A percentile compares a stretch with the other conserved stretches of the same genome.
These are phyloP conservation scores for Peromyscus melanophrys DNA, from an alignment of 2,797 vertebrate species.

Conservation along the genomic window DNA sequence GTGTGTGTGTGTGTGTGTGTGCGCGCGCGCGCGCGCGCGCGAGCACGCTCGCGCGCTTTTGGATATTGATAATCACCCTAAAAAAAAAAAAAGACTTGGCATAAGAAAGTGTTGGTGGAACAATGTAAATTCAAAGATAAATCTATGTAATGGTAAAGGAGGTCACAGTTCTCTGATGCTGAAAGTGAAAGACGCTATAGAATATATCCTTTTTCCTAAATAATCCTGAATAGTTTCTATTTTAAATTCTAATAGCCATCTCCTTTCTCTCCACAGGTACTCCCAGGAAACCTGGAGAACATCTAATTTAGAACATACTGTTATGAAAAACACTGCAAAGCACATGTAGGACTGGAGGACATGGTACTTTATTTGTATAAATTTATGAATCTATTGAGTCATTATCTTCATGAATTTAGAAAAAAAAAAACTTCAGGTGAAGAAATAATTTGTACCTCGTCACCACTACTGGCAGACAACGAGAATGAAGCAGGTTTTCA, in stretches of 20 bases:
- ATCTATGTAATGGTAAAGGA: slow-evolving; percentile 3
- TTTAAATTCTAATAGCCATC: slow-evolving; percentile 39
- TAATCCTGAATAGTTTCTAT: slow-evolving; percentile 47
- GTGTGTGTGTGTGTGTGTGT: background rate
- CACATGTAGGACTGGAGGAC: background rate
- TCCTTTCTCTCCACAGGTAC: slow-evolving; percentile 3
- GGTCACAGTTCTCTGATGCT: background rate
- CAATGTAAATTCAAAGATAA: slow-evolving; percentile 67
- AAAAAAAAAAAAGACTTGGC: background rate
- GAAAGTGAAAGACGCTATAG: slow-evolving; percentile 60
- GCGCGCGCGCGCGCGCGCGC: background rate
- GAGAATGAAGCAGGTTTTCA: slow-evolving; percentile 58
- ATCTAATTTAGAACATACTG: slow-evolving; percentile 64
- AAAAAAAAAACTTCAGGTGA: slow-evolving; percentile 6
- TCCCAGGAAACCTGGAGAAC: slow-evolving; percentile 54
- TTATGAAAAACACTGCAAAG: slow-evolving; percentile 58
- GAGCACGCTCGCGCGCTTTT: too few relatives aligned
- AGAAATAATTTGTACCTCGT: slow-evolving; percentile 34
- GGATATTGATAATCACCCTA: slow-evolving; percentile 9
- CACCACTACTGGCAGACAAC: slow-evolving; percentile 30
- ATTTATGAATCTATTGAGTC: slow-evolving; percentile 35
- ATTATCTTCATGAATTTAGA: background rate
- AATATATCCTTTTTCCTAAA: slow-evolving; percentile 38
- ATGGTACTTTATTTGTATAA: slow-evolving; percentile 24
- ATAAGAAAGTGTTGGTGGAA: background rate